A percentile compares a stretch with the other conserved stretches of the same genome.
Evolutionary conservation across 2,888 invertebrate genomes (phyloP).

Genomic region (Pachycephus smyrnensis): DNA sequence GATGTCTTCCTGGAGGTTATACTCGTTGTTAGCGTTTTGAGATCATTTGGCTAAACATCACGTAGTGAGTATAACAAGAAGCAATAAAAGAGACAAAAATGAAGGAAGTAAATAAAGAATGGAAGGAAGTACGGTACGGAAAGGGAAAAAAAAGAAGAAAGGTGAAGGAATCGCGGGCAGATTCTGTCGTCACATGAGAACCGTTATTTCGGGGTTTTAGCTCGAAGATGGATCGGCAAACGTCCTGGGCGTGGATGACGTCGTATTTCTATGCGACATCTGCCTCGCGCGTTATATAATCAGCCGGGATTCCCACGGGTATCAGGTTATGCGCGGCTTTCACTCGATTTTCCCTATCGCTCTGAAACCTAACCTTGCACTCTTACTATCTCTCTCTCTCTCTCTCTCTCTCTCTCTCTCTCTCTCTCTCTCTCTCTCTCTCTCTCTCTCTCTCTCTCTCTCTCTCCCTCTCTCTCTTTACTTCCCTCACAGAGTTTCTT

Average conservation of each 20-base stretch:
- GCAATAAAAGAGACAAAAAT: constrained; percentile 11
- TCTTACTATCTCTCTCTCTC: not conserved
- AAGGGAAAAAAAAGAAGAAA: not conserved
- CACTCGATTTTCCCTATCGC: constrained; percentile 12
- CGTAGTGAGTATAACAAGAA: not conserved
- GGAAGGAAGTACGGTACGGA: not conserved
- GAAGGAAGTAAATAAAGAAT: constrained; percentile 14
- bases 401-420: no score
- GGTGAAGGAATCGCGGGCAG: constrained; percentile 2
- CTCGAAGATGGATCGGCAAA: constrained; percentile 19
- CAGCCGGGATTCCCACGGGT: constrained; percentile 23
- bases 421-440: no score
- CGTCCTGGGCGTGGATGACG: constrained; percentile 18
- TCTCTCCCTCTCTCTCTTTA: no score
- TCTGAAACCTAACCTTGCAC: not conserved
- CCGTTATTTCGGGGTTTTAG: constrained; percentile 1
- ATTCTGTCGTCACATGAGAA: not conserved
- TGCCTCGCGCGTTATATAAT: constrained; percentile 20
- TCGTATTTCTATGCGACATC: constrained; percentile 19
- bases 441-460: no score
- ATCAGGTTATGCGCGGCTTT: constrained; percentile 16
- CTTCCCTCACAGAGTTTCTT: no score
- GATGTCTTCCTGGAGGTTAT: not conserved
- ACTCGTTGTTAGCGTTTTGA: not conserved
- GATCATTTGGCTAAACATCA: not conserved